Evolutionary conservation across 1,140 invertebrate species (phyloP), one percentile per base, ranked within the genome.

Genomic region (Trypoxylus dichotomus): DNA sequence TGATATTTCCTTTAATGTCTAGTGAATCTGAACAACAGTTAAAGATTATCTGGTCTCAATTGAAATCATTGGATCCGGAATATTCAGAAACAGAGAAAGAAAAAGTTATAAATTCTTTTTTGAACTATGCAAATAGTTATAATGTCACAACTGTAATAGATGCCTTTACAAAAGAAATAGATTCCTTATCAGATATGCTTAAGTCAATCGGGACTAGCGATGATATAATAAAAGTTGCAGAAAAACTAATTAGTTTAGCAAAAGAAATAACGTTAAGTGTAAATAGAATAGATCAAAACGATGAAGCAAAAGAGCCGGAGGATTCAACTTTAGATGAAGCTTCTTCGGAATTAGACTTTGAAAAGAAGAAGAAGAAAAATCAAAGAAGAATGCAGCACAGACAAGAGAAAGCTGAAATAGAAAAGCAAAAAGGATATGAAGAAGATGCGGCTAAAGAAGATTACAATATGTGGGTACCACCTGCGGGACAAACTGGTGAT

Each of bases 381-480:
- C 81, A 83, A 80, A 81, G 77, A 80, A 81, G 86, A 77, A 84
- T 82, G 60, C 82, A 86, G 71, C 83, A 86, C 72, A 85, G 84
- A 79, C 80, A 83, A 19, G 83, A 86, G 54, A 86, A 86, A 79
- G 80, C 81, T 11, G 87, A 87, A 79, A 81, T 86, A 24, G 85
- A 88, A 76, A 86, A 87, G 73, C 79, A 86, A 76, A 84, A 84
- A 81, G 81, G 79, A 13, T 88, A 86, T 37, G 86, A 86, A 73
- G 87, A 90, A 82, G 89, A 91, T 81, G 84, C 88, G 10, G 85
- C 86, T 15, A 85, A 84, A 24, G 90, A 93, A 79, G 89, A 94
- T 82, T 94, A 94, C 85, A 91, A 90, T 10, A 91, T 89, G 80
- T 96, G 94, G 94, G 83, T 93, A n/a, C 94, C 94, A 7, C 94